A percentile compares a stretch with the other conserved stretches of the same genome.
phyloP scores from a whole-genome alignment of 2,113 vertebrate genomes.

The Marmota flaviventris region DNA sequence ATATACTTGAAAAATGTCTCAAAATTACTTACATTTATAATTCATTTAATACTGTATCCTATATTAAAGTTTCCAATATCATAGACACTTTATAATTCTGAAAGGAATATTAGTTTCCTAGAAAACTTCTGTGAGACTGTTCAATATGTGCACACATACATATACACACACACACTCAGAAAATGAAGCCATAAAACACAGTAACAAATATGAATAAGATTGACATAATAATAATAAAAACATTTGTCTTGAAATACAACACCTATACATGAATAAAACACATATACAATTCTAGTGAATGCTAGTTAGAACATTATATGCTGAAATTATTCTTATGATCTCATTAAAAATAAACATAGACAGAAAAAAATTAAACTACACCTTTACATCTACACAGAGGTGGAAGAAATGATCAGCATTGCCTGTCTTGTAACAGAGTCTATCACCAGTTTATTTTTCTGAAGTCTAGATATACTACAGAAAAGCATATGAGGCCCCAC shows the following conservation, averaged over 20 bases:
- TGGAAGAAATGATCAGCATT: neutral
- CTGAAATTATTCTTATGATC: neutral
- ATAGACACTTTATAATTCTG: neutral
- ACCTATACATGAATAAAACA: neutral
- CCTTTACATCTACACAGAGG: neutral
- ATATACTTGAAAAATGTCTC: neutral
- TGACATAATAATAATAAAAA: neutral
- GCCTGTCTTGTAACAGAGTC: fast-evolving
- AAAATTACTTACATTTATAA: neutral
- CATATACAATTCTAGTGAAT: neutral
- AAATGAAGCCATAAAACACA: neutral
- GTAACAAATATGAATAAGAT: neutral
- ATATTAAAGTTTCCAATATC: neutral
- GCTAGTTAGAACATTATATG: neutral
- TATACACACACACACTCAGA: too few species aligned
- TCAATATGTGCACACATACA: neutral
- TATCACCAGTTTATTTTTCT: neutral
- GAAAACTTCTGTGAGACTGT: neutral
- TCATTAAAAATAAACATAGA: neutral
- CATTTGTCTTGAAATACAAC: neutral
- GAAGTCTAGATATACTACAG: fast-evolving
- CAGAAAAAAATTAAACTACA: neutral
- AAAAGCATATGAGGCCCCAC: fast-evolving
- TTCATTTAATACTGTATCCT: neutral
- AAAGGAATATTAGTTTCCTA: neutral